These are phyloP conservation scores for Amblyjoppa proteus DNA, from an alignment of 2,888 invertebrate species.

Conservation along the genomic window DNA sequence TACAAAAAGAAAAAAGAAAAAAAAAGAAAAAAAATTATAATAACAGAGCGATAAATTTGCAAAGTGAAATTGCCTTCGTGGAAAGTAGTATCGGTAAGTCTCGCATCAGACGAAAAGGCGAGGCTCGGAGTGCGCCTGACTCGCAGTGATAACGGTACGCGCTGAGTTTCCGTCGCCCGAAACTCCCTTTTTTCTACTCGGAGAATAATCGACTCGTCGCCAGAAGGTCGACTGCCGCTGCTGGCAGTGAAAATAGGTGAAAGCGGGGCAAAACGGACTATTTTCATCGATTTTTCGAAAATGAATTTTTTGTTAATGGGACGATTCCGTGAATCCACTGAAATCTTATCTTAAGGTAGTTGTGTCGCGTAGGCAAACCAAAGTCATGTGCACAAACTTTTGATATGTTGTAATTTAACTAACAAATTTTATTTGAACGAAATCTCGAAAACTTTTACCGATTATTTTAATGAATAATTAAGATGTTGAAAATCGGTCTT, in stretches of 20 bases:
- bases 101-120: slow-evolving; percentile 1
- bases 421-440: too few species aligned
- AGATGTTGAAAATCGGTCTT: too few species aligned
- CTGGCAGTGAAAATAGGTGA: not conserved
- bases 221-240: slow-evolving; percentile 7
- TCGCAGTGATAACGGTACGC: slow-evolving; percentile 32
- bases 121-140: not conserved
- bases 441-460: too few species aligned
- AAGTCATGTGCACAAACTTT: too few species aligned
- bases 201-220: slow-evolving; percentile 1
- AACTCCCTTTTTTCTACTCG: slow-evolving; percentile 43
- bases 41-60: slow-evolving; percentile 58
- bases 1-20: slow-evolving; percentile 25
- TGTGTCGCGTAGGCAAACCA: too few species aligned
- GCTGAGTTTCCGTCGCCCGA: not conserved
- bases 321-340: too few species aligned
- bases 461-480: too few species aligned
- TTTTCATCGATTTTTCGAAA: too few species aligned
- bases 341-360: too few species aligned
- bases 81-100: not conserved
- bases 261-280: too few species aligned
- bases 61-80: not conserved
- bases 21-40: slow-evolving; percentile 20
- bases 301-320: too few species aligned
- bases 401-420: too few species aligned